Base-by-base conservation (phyloP, 2,113 vertebrate species). In the Megaleporinus macrocephalus region DNA sequence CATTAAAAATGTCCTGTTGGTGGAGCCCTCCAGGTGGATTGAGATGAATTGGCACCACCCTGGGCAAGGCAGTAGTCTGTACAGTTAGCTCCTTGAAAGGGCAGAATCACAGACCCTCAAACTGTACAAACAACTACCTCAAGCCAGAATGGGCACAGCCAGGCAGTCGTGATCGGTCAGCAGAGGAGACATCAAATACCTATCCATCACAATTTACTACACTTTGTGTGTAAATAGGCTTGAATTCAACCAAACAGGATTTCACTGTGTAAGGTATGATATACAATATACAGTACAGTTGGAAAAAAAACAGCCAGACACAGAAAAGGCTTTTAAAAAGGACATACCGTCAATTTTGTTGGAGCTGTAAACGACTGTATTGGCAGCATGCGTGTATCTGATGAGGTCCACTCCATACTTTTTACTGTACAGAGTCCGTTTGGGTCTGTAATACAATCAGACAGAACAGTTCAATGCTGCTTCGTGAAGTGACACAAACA, bases 111-210 rank as follows among this genome's bases (percentile, higher is more conserved):
- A 97, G 96, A 98, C 98, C 98, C 97, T 97, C 95, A 98, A 99
- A 99, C 98, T 99, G 97, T 99, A 99, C 98, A 99, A 99, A 99
- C 97, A 98, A 99, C 98, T 99, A 99, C 98, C 97, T 99, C 98
- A 98, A 96, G 93, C 95, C 95, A 96, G 94, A 95, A 91, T 93
- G 96, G 95, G 97, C 91, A 89, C 89, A 86, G 36, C 1, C n/a
- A 27, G 53, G 68, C 30, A 61, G 26, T 62, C 24, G n/a, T n/a
- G n/a, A 1, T 13, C 61, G 7, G 14, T 16, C 22, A 66, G 3
- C 41, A 57, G 27, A 11, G 44, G 33, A 20, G 30, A 36, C 14
- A 15, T 16, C 27, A 65, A 65, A 65, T 36, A 33, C 65, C 16
- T 20, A 36, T 36, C 22, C 30, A 2, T 36, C 16, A 44, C 41